phyloP scores from a whole-genome alignment of 2,888 invertebrate genomes.

The Lissocephala sabroskyi region DNA sequence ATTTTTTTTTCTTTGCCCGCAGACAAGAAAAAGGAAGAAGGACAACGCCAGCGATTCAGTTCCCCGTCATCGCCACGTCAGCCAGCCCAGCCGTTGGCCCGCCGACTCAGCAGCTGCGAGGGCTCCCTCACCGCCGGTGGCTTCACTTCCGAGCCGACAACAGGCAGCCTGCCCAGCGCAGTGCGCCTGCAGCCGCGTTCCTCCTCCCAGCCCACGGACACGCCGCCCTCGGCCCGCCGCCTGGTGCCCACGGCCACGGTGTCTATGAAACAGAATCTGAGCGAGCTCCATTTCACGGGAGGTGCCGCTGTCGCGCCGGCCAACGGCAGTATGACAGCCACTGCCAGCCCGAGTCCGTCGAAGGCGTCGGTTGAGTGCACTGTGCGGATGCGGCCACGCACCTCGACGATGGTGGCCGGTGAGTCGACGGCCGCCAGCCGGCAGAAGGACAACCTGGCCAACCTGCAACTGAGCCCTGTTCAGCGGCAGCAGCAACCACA shows the following conservation, averaged over 20 bases:
- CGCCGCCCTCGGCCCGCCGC: conserved; percentile 20
- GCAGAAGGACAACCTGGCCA: conserved; percentile 35
- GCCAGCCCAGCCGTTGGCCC: conserved; percentile 22
- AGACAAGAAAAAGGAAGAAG: conserved; percentile 70
- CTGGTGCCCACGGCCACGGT: conserved; percentile 61
- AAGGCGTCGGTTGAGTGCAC: conserved; percentile 58
- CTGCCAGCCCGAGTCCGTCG: conserved; percentile 29
- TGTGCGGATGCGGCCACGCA: conserved; percentile 56
- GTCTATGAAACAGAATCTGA: conserved; percentile 69
- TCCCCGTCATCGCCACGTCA: conserved; percentile 53
- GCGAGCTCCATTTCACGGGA: conserved; percentile 66
- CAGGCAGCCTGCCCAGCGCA: neutral
- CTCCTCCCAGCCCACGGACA: conserved; percentile 33
- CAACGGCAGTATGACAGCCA: no score
- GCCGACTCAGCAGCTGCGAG: conserved; percentile 42
- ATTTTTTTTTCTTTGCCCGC: conserved; percentile 14
- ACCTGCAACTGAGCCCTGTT: conserved; percentile 64
- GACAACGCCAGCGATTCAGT: conserved; percentile 47
- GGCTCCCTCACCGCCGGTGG: conserved; percentile 46
- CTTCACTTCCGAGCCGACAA: conserved; percentile 38
- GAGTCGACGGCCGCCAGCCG: neutral
- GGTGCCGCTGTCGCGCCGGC: conserved; percentile 18
- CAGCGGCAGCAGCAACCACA: conserved; percentile 36
- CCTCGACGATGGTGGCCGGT: conserved; percentile 57
- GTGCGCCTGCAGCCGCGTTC: conserved; percentile 18